Percentiles rank a stretch among this genome's conserved stretches.
Evolutionary conservation across 2,888 invertebrate genomes (phyloP).

Genomic region (Noctua janthe): DNA sequence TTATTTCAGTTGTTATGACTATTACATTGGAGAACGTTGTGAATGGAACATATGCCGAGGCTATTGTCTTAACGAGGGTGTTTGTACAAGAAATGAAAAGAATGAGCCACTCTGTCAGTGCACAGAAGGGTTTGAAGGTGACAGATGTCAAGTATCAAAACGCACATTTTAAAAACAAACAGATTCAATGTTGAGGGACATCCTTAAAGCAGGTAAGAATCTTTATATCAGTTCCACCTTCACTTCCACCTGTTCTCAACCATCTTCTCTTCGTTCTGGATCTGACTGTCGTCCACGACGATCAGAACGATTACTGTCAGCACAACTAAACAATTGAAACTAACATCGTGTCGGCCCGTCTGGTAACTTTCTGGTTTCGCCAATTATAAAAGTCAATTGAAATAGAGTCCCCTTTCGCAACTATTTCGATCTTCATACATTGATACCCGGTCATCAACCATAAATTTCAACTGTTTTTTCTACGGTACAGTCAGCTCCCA

Average conservation of each 20-base stretch:
- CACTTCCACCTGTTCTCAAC: not conserved
- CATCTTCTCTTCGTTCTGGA: too few relatives aligned
- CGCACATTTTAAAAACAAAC: not conserved
- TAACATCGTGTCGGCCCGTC: too few relatives aligned
- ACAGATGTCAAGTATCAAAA: not conserved
- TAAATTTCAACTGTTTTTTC: too few relatives aligned
- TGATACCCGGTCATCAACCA: too few relatives aligned
- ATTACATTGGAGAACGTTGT: conserved; percentile 85
- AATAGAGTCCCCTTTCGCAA: too few relatives aligned
- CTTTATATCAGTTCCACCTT: not conserved
- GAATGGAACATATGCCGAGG: conserved; percentile 72
- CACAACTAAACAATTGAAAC: too few relatives aligned
- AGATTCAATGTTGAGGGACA: not conserved
- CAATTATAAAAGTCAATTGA: too few relatives aligned
- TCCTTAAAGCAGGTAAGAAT: not conserved
- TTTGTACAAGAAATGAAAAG: not conserved
- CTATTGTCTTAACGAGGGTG: not conserved
- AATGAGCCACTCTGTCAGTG: not conserved
- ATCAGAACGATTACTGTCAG: too few relatives aligned
- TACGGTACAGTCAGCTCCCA: too few relatives aligned
- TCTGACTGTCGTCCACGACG: too few relatives aligned
- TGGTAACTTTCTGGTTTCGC: too few relatives aligned
- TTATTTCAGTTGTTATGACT: conserved; percentile 81
- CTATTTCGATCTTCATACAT: too few relatives aligned
- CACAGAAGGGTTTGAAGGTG: not conserved